phyloP scores from a whole-genome alignment of 2,113 vertebrate genomes.

The Eretmodus cyanostictus region DNA sequence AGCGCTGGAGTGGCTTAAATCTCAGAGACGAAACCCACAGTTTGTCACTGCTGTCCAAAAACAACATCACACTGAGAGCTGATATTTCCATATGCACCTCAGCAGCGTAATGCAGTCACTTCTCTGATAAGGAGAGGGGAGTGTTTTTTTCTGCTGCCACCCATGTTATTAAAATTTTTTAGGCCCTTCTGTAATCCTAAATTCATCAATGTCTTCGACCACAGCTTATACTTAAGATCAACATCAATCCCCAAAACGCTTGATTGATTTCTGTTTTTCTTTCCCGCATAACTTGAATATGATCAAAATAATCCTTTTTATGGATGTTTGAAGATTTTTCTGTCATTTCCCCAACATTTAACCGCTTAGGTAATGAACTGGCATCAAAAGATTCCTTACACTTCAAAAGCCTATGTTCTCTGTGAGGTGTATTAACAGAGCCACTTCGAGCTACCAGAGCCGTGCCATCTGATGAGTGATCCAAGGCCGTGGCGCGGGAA shows the following conservation, averaged over 20 bases:
- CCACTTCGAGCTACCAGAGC: neutral
- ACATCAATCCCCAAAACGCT: neutral
- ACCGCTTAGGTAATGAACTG: neutral
- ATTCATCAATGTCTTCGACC: neutral
- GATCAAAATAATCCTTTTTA: neutral
- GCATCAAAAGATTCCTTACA: conserved; percentile 15
- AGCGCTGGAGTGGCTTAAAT: conserved; percentile 26
- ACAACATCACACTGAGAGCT: neutral
- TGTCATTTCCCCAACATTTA: neutral
- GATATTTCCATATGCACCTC: conserved; percentile 5
- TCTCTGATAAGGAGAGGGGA: neutral
- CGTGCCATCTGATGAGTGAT: conserved; percentile 1
- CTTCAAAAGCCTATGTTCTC: conserved; percentile 33
- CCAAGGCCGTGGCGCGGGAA: neutral
- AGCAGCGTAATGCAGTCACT: neutral
- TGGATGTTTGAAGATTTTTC: neutral
- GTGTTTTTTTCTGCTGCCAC: neutral
- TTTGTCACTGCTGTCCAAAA: conserved; percentile 5
- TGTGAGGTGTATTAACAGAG: neutral
- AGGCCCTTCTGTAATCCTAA: neutral
- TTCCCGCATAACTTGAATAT: neutral
- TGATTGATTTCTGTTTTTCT: neutral
- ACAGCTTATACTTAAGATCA: neutral
- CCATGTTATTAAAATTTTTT: neutral
- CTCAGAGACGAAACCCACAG: neutral